Evolutionary conservation across 2,888 invertebrate species (phyloP).

Genomic region (Tenthredo distinguenda): DNA sequence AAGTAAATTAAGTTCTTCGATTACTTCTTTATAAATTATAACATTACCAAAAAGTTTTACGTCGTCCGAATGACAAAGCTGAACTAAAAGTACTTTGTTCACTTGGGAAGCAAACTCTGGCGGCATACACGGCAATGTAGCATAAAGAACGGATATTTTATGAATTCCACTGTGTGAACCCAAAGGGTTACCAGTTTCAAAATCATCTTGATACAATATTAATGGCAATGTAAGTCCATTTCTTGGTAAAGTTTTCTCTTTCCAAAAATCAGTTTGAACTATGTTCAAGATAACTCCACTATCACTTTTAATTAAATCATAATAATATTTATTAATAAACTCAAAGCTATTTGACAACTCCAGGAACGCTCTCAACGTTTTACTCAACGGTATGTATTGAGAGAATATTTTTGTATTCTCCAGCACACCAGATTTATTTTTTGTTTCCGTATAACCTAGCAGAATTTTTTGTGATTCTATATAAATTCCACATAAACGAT

Average conservation of each 20-base stretch:
- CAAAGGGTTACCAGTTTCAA: not conserved
- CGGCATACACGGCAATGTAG: constrained; percentile 18
- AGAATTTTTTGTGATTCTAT: constrained; percentile 9
- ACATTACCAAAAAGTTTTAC: constrained; percentile 21
- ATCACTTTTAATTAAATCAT: not conserved
- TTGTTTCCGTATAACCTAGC: constrained; percentile 11
- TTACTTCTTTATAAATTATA: constrained; percentile 18
- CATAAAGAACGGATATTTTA: constrained; percentile 18
- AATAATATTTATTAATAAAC: constrained; percentile 8
- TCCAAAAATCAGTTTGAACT: constrained; percentile 32
- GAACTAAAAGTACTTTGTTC: not conserved
- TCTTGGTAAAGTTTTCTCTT: not conserved
- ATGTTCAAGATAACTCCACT: not conserved
- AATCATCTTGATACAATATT: not conserved
- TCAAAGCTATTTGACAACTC: constrained; percentile 1
- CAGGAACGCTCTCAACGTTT: constrained; percentile 1
- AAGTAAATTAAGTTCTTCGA: constrained; percentile 15
- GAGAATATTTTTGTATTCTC: constrained; percentile 25
- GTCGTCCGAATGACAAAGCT: constrained; percentile 30
- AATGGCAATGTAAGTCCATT: not conserved
- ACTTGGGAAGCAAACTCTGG: constrained; percentile 29
- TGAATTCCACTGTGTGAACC: constrained; percentile 36
- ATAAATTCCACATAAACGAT: not conserved
- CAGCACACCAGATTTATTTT: constrained; percentile 26
- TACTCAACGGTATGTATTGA: constrained; percentile 25